Base-by-base conservation (phyloP, 1,140 invertebrate species). In the Ips nitidus region DNA sequence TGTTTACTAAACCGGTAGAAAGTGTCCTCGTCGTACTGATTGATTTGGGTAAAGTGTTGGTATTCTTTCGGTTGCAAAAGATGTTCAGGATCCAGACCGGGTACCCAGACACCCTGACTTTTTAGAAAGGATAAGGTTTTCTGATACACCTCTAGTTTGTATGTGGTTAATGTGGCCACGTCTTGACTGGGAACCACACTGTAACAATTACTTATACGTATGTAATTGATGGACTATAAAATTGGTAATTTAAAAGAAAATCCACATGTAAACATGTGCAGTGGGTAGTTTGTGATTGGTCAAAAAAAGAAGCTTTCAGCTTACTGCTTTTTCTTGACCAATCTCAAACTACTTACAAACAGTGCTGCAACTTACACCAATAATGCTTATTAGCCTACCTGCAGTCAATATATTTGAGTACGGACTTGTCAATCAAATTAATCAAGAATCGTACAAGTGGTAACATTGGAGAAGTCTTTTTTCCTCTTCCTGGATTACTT, bases 61-160 rank as follows among this genome's bases (percentile, higher is more conserved):
- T 82, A 82, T 64, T 80, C 77, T 1, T 74, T 50, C 50, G 80
- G 81, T 50, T 65, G 65, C 37, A 82, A 42, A 2, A 82, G 74
- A 68, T 76, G 77, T 66, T 76, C 56, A 0, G 81, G 64, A 41
- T 65, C 67, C 22, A 82, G 71, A 63, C 81, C 79, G 41, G 72
- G 52, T 7, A 81, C 55, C 52, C 61, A 63, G 2, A 78, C 79
- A 40, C 79, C 78, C 70, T 77, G 66, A 41, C 65, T 68, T 36
- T 73, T 55, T 22, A 82, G 41, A 70, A 78, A 81, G 1, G 71
- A 50, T 4, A 82, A 60, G 4, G 79, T 72, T 43, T 73, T 75
- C 1, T 72, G 64, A 53, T 76, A 80, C n/a, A 72, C 41, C 4
- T 53, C 52, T 3, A 76, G 72, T 3, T 78, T 52, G 41, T 73